Base-by-base conservation (phyloP, 1,140 invertebrate genomes). In the Aphaenogaster rudis region DNA sequence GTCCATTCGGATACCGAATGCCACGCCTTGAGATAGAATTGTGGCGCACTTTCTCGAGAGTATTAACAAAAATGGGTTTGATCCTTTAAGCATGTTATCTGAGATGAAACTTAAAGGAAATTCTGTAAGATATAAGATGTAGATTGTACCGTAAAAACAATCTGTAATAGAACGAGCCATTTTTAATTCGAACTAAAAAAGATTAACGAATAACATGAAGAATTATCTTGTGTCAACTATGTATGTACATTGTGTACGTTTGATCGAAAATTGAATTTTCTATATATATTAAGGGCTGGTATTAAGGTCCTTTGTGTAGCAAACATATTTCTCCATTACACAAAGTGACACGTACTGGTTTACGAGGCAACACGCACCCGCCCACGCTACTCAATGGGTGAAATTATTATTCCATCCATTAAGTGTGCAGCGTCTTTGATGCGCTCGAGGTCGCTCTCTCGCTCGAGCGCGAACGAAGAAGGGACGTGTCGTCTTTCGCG, bases 381-480 rank as follows among this genome's bases (percentile, higher is more conserved):
- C n/a, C 39, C 42, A 7, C n/a, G 21, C 42, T 50, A 50, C 42
- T 28, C 66, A 28, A 48, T 50, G 13, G 13, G 13, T 63, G 28
- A 45, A 84, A 76, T 84, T 74, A 84, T 76, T 84, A 84, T 84
- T 74, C 57, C 33, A 74, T 84, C 54, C 69, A 84, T 84, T 84
- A 84, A 71, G 52, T 50, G 52, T 50, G 36, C 42, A 50, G 39
- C 28, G 69, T 84, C 69, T 84, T 84, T 84, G 80, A 84, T 36
- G 69, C 28, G n/a, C 45, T 42, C 67, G 79, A 45, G 42, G n/a
- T 7, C n/a, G 15, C 52, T 72, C 66, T 36, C 39, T 82, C 17
- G 28, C n/a, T 74, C 54, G 54, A 72, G 45, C 13, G 52, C 54
- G 42, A 57, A 11, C 66, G 67, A 74, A 48, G 67, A 61, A 72